Evolutionary conservation across 2,113 vertebrate species (phyloP), one percentile per base, ranked within the genome.

Genomic region (Ciconia maguari): DNA sequence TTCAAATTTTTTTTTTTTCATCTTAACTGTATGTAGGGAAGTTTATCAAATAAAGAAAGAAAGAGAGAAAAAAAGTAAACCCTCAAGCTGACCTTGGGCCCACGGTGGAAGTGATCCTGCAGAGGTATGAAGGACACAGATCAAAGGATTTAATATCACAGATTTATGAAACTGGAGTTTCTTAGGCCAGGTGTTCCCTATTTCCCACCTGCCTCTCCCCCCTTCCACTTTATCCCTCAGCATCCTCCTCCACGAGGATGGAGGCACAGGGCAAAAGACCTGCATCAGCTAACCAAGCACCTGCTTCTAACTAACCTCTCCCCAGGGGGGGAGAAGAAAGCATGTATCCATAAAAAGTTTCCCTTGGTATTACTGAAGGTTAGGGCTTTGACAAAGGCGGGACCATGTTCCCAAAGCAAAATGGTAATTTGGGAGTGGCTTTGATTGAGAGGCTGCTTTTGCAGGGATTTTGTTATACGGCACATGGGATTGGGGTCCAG

Each of bases 151-250:
- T 22, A 46, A 75, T 25, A 13, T 21, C 48, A 60, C 19, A 82
- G 87, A 95, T 97, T 90, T 78, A 96, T 78, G 85, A 89, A 83
- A 32, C 9, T 61, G 38, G 7, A 60, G 48, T 78, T 91, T 87
- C 65, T 94, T 38, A 82, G 80, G 36, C 78, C 83, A 92, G 87
- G 89, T 91, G 79, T 83, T 88, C 72, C 65, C 32, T 68, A 12
- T 65, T 87, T 71, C 51, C 29, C 38, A 29, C 14, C 30, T 41
- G 38, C 26, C 41, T 78, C 70, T 83, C 21, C 10, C 34, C 7
- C 2, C 13, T 81, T 87, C 44, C 52, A 27, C 57, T 32, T 17
- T 13, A 58, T 34, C 75, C 32, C 44, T 87, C 65, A 72, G n/a
- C 44, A 78, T 69, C 32, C 57, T 92, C 30, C 41, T 32, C 19